Base-by-base conservation (phyloP, 2,113 vertebrate species). In the Saccopteryx leptura region DNA sequence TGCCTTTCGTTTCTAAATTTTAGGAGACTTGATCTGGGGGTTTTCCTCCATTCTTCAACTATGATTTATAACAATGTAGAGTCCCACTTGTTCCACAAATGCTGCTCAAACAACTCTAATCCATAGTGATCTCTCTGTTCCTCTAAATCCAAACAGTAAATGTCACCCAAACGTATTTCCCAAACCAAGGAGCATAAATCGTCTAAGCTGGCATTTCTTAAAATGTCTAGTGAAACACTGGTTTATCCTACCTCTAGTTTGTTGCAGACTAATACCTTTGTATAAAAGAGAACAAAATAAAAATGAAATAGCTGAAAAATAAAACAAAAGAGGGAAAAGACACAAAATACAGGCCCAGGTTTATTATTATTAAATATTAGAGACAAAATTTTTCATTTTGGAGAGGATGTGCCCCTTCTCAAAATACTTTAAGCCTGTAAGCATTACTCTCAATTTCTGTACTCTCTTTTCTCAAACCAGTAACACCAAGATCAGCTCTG, bases 301-400 rank as follows among this genome's bases (percentile, higher is more conserved):
- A 78, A 89, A 69, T 39, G 58, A 94, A 93, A 63, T 68, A 46
- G 12, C 63, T 54, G 50, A 83, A 86, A 83, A 71, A 52, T 71
- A 4, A 94, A 68, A 66, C 52, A 14, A 76, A 14, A 76, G 26
- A 63, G 74, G 50, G 31, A 52, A 75, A 86, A 79, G 24, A 52
- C 46, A 4, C 7, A 60, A 54, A 46, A 26, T 58, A 31, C 1
- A 90, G 75, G 23, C 8, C 58, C 48, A 92, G 23, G 56, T 66
- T 93, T 93, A 65, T 80, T 71, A 48, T 79, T 72, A 60, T 10
- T 68, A 48, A 80, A 75, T 23, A 33, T 15, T 31, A 23, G 12
- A 48, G 48, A 18, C 1, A 72, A 48, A 26, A 56, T 23, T 52
- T 60, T 76, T 90, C 28, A 75, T 48, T 84, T 80, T 72, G 52